These are phyloP conservation scores for Nephrotoma guestfalica DNA, from an alignment of 2,888 invertebrate species.

Conservation along the genomic window DNA sequence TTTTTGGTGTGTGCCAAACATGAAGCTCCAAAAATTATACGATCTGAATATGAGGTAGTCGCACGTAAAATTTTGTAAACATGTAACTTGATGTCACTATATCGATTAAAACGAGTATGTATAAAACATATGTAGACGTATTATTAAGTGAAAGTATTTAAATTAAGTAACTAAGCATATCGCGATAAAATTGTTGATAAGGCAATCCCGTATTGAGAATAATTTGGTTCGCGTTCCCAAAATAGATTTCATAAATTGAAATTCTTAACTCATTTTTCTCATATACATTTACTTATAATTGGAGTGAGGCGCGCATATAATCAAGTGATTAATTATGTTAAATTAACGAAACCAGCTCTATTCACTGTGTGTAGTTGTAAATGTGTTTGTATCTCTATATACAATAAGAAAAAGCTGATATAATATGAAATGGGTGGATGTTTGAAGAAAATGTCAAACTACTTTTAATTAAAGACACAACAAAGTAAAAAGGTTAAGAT, in stretches of 20 bases:
- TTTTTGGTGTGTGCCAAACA: not conserved
- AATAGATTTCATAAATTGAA: not conserved
- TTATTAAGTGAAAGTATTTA: not conserved
- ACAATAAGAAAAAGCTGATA: not conserved
- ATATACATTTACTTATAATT: not conserved
- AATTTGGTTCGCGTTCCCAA: not conserved
- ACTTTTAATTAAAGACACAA: not conserved
- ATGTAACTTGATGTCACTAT: not conserved
- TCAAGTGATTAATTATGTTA: not conserved
- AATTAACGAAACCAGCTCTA: not conserved
- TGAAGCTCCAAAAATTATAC: not conserved
- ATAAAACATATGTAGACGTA: not conserved
- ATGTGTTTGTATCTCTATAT: not conserved
- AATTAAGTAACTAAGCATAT: not conserved
- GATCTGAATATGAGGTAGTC: not conserved
- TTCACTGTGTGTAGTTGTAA: too few species aligned
- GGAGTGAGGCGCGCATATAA: not conserved
- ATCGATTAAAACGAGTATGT: not conserved
- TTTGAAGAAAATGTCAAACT: not conserved
- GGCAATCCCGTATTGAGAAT: not conserved
- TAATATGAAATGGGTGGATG: not conserved
- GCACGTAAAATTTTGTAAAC: not conserved
- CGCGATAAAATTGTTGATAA: not conserved
- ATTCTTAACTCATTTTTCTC: not conserved
- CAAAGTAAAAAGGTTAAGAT: not conserved